Base-by-base conservation (phyloP, 2,113 vertebrate species). In the Apus apus region DNA sequence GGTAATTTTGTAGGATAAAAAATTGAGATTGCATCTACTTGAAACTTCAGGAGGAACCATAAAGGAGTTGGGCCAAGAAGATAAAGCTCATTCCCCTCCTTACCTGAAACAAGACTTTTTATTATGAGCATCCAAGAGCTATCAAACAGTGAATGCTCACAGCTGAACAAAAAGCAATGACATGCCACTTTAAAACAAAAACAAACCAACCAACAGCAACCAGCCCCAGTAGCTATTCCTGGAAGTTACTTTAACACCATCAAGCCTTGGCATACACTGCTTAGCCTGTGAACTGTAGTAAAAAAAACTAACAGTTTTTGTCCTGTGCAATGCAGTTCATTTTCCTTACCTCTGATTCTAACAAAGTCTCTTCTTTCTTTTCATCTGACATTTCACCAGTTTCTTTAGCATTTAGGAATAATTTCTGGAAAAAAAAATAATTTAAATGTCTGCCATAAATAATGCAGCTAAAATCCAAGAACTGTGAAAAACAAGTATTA, bases 321-420 rank as follows among this genome's bases (percentile, higher is more conserved):
- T 8, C 27, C 50, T 46, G 15, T 1, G 3, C 26, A 61, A 43
- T 0, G 4, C 0, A 75, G 8, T 48, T 75, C 4, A 19, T 57
- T 85, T 85, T 91, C 70, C 97, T 97, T 82, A 98, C 98, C 94
- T 98, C 98, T 46, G 97, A 92, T 36, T 97, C 78, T 71, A 97
- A 85, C 14, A 87, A 96, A 82, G 81, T 15, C 36, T 10, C 89
- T 45, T 93, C 85, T 77, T 96, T 93, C 15, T 40, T 95, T 65
- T 72, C 79, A 40, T 85, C 87, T 77, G 40, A 46, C 17, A 66
- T 60, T 96, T 96, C 95, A 48, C 91, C 85, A 50, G 64, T 94
- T 85, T 30, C 79, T 88, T 95, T 92, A 67, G 87, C 66, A 79
- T 79, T 96, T 64, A 11, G 75, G 50, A 97, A 56, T 50, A 95